Conservation (phyloP, 2,797 vertebrate species). For the Pterois miles region DNA sequence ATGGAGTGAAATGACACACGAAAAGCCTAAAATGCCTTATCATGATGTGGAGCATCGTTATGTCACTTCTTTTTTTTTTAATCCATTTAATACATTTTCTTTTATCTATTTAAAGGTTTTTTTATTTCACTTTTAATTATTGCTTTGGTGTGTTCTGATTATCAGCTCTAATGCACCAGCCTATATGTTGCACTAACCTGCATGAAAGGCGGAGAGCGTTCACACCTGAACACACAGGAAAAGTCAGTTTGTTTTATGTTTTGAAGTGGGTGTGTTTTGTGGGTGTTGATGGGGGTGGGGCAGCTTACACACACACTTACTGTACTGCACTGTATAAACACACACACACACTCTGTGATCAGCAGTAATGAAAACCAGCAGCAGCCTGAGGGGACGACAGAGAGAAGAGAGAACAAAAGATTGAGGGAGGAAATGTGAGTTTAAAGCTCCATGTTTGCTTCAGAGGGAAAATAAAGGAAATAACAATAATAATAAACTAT, state of each 20-base stretch:
- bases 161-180: neutral
- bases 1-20: too few relatives aligned
- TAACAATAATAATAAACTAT: too few relatives aligned
- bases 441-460: conserved; percentile 11
- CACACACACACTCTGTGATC: conserved; percentile 9
- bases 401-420: conserved; percentile 43
- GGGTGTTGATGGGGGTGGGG: neutral
- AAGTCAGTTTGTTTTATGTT: neutral
- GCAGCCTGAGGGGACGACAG: conserved; percentile 32
- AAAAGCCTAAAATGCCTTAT: too few relatives aligned
- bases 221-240: neutral
- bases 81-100: neutral
- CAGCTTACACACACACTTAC: neutral
- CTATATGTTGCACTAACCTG: neutral
- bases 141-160: neutral
- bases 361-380: conserved; percentile 53
- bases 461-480: neutral
- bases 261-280: neutral
- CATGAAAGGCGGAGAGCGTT: neutral
- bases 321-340: neutral
- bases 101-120: neutral
- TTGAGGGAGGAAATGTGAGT: conserved; percentile 11
- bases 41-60: too few relatives aligned
- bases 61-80: too few relatives aligned
- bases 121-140: neutral